phyloP scores from a whole-genome alignment of 2,797 vertebrate genomes.

The Gymnopithys bicolor region DNA sequence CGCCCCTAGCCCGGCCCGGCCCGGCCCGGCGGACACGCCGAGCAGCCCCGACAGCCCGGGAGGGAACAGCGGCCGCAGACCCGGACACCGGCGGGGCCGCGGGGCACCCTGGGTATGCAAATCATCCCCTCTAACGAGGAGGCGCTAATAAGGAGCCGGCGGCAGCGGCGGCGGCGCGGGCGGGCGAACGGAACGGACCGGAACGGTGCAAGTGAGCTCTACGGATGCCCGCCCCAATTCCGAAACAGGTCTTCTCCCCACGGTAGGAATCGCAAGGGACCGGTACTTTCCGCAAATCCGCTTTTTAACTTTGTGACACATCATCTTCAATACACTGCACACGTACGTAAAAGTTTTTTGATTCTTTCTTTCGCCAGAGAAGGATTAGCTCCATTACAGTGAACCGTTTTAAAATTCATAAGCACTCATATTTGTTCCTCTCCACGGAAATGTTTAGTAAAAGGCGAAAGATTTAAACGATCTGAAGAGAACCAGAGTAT shows the following conservation, averaged over 20 bases:
- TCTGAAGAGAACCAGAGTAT: constrained; percentile 67
- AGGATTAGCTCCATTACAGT: neutral
- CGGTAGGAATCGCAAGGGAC: neutral
- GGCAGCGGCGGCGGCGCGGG: neutral
- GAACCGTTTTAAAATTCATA: neutral
- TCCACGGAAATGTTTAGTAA: constrained; percentile 89
- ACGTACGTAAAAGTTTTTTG: accelerated
- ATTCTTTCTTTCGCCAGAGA: neutral
- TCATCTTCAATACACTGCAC: too few relatives aligned
- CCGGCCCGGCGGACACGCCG: neutral
- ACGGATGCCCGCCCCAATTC: too few relatives aligned
- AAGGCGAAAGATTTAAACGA: constrained; percentile 85
- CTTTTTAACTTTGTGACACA: neutral
- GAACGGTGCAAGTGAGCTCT: neutral
- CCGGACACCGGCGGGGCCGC: neutral
- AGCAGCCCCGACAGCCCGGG: neutral
- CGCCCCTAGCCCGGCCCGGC: neutral
- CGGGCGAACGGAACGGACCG: too few relatives aligned
- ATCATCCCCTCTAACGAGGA: neutral
- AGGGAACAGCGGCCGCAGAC: neutral
- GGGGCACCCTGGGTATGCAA: neutral
- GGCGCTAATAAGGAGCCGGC: neutral
- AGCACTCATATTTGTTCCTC: constrained; percentile 37
- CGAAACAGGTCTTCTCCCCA: neutral
- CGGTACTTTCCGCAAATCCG: too few relatives aligned